Conservation (phyloP, 2,113 vertebrate genomes). For the Arvicanthis niloticus region DNA sequence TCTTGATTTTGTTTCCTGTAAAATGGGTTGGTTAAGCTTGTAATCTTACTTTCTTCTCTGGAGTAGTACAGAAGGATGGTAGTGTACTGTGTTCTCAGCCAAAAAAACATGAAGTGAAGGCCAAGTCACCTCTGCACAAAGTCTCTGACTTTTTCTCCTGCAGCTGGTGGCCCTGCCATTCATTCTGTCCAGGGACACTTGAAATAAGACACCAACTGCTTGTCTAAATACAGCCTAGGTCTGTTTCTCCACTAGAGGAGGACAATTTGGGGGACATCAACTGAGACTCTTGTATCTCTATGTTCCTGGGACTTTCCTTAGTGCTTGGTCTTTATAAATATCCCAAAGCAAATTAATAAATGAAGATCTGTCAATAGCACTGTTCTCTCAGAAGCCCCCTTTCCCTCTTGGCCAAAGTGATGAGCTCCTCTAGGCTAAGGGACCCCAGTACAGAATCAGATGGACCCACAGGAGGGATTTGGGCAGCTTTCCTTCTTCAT, state of each 20-base stretch:
- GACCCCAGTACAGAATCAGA: neutral
- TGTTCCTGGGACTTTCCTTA: neutral
- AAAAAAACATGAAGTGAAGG: neutral
- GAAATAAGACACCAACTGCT: neutral
- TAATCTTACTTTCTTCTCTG: neutral
- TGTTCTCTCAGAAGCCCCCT: neutral
- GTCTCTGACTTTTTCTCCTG: too few species aligned
- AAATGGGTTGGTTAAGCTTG: neutral
- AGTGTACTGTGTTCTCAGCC: fast-evolving
- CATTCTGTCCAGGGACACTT: too few species aligned
- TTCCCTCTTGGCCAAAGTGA: neutral
- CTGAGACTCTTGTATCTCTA: neutral
- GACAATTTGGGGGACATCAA: neutral
- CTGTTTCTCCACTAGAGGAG: neutral
- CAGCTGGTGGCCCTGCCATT: fast-evolving
- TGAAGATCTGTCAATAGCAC: neutral
- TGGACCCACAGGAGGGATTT: neutral
- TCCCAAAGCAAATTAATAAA: neutral
- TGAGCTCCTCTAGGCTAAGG: neutral
- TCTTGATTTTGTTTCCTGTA: neutral
- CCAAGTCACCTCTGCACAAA: fast-evolving
- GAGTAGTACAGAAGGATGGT: neutral
- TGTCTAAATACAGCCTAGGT: neutral
- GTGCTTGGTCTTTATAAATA: neutral
- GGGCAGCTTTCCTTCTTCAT: neutral